Evolutionary conservation across 2,888 invertebrate genomes (phyloP).

Genomic region (Pocota personata): DNA sequence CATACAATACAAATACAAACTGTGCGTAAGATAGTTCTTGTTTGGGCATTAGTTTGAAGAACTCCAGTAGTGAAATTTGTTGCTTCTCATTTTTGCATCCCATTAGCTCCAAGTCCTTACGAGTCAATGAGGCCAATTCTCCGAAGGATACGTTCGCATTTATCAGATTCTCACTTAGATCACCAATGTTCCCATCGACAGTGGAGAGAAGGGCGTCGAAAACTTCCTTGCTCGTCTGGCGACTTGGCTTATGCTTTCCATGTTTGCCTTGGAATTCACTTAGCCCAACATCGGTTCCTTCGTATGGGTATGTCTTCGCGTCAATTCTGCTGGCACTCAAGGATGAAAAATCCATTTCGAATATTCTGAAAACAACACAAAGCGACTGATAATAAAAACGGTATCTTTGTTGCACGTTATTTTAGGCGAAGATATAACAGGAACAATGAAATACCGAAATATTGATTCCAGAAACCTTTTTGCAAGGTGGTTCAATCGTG

Average conservation of each 20-base stretch:
- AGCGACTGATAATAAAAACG: neutral
- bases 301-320: neutral
- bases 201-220: slow-evolving; percentile 55
- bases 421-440: neutral
- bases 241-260: neutral
- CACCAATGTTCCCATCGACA: slow-evolving; percentile 31
- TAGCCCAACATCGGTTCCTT: slow-evolving; percentile 17
- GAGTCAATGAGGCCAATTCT: slow-evolving; percentile 78
- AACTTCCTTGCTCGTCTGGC: slow-evolving; percentile 20
- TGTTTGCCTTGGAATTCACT: slow-evolving; percentile 20
- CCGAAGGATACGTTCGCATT: slow-evolving; percentile 78
- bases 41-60: slow-evolving; percentile 78
- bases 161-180: slow-evolving; percentile 76
- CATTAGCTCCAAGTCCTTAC: slow-evolving; percentile 78
- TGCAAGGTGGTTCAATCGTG: neutral
- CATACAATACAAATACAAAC: slow-evolving; percentile 58
- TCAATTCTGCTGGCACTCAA: slow-evolving; percentile 54
- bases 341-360: slow-evolving; percentile 48
- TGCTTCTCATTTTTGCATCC: slow-evolving; percentile 77
- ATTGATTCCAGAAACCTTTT: too few relatives aligned
- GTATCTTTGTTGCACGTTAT: neutral
- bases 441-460: neutral
- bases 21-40: slow-evolving; percentile 78
- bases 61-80: slow-evolving; percentile 76
- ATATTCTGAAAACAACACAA: neutral